Conservation (phyloP, 2,888 invertebrate genomes). For the Celastrina argiolus region DNA sequence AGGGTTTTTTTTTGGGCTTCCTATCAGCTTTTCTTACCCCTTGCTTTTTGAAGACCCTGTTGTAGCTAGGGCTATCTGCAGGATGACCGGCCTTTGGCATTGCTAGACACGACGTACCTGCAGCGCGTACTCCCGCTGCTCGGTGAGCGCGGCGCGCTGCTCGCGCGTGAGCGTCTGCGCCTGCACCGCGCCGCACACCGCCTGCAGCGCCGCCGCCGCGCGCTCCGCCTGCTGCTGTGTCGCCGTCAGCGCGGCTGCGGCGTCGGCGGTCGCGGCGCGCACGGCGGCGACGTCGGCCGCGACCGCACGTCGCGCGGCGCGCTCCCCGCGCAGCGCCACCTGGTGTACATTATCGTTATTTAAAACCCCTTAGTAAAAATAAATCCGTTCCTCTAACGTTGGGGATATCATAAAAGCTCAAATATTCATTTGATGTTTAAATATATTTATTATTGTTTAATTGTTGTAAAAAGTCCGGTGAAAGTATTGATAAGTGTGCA, state of each 20-base stretch:
- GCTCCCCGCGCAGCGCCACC: slow-evolving; percentile 34
- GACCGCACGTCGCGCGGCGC: slow-evolving; percentile 29
- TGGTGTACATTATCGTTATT: background rate
- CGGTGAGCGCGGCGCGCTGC: slow-evolving; percentile 39
- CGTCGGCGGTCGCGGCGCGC: slow-evolving; percentile 24
- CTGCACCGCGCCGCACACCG: slow-evolving; percentile 29
- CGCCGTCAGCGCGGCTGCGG: slow-evolving; percentile 35
- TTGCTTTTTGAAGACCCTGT: no score
- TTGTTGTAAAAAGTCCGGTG: no score
- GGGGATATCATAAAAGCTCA: no score
- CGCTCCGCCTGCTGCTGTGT: slow-evolving; percentile 44
- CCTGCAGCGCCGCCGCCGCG: slow-evolving; percentile 40
- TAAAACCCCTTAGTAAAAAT: no score
- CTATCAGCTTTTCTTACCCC: no score
- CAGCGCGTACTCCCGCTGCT: slow-evolving; percentile 57
- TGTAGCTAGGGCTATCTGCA: no score
- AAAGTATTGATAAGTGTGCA: no score
- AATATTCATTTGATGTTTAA: no score
- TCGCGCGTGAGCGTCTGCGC: background rate
- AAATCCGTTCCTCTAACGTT: no score
- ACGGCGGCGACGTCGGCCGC: slow-evolving; percentile 21
- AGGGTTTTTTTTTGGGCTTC: no score
- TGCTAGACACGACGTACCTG: slow-evolving; percentile 35
- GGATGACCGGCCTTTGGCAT: no score
- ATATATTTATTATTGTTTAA: no score